phyloP scores from a whole-genome alignment of 2,888 invertebrate genomes.

The Drosophila mercatorum region DNA sequence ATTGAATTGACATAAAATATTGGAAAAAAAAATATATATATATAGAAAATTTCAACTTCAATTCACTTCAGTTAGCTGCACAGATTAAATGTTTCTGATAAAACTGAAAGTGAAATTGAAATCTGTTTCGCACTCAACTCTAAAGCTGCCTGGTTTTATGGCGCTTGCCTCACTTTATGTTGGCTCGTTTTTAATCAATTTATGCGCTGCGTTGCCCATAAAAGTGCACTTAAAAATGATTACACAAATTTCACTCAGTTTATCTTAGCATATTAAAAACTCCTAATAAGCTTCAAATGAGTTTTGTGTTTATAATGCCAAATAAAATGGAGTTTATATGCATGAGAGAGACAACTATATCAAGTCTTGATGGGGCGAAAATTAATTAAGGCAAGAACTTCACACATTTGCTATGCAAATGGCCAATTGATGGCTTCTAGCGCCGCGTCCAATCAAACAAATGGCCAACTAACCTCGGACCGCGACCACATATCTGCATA shows the following conservation, averaged over 20 bases:
- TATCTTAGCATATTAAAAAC: slow-evolving; percentile 12
- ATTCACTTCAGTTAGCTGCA: neutral
- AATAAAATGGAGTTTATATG: neutral
- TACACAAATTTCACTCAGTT: slow-evolving; percentile 6
- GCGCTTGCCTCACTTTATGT: slow-evolving; percentile 3
- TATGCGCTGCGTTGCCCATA: neutral
- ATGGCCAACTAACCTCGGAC: slow-evolving; percentile 16
- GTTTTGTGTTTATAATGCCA: neutral
- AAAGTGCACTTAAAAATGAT: slow-evolving; percentile 12
- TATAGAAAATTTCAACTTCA: too few species aligned
- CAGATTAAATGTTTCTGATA: neutral
- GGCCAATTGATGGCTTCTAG: slow-evolving; percentile 12
- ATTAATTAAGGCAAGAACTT: slow-evolving; percentile 47
- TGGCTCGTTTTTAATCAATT: slow-evolving; percentile 7
- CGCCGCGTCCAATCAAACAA: slow-evolving; percentile 10
- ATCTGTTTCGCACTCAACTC: neutral
- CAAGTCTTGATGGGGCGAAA: neutral
- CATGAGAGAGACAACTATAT: neutral
- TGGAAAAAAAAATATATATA: too few species aligned
- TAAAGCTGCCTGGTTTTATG: neutral
- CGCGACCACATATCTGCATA: slow-evolving; percentile 24
- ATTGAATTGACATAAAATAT: too few species aligned
- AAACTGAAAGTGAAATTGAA: neutral
- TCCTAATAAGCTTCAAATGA: neutral
- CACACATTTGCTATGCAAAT: slow-evolving; percentile 67